Evolutionary conservation across 2,888 invertebrate genomes (phyloP).

Genomic region (Eilema griseolum): DNA sequence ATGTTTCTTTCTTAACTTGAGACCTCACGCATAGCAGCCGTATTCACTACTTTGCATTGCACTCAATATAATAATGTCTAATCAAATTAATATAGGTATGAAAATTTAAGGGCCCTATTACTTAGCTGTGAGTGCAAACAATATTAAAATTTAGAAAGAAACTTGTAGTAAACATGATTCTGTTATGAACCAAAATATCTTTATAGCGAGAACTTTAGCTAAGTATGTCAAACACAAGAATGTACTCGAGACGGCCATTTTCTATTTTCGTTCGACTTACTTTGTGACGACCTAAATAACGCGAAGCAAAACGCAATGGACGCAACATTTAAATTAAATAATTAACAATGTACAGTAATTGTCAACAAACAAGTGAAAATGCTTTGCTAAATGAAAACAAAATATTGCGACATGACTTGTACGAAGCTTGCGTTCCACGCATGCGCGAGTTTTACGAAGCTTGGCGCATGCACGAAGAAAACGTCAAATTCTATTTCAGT

Average conservation of each 20-base stretch:
- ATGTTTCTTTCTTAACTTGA: no score
- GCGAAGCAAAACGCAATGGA: neutral
- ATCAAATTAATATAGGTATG: neutral
- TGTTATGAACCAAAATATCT: neutral
- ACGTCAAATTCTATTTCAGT: constrained; percentile 83
- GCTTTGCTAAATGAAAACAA: neutral
- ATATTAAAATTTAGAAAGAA: neutral
- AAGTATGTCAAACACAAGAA: constrained; percentile 9
- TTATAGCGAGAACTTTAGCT: neutral
- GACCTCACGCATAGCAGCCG: neutral
- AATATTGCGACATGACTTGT: neutral
- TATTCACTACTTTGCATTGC: neutral
- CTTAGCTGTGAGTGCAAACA: neutral
- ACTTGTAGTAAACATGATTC: neutral
- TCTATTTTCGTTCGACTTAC: constrained; percentile 18
- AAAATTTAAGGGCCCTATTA: neutral
- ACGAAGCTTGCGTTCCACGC: constrained; percentile 54
- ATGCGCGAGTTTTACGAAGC: constrained; percentile 59
- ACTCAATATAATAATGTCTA: neutral
- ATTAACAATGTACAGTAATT: neutral
- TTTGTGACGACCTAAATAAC: constrained; percentile 14
- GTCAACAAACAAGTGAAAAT: neutral
- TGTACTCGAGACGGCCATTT: neutral
- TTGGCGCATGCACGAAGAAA: constrained; percentile 68
- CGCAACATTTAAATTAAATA: neutral